phyloP scores from a whole-genome alignment of 2,113 vertebrate genomes.

The Notiomystis cincta region DNA sequence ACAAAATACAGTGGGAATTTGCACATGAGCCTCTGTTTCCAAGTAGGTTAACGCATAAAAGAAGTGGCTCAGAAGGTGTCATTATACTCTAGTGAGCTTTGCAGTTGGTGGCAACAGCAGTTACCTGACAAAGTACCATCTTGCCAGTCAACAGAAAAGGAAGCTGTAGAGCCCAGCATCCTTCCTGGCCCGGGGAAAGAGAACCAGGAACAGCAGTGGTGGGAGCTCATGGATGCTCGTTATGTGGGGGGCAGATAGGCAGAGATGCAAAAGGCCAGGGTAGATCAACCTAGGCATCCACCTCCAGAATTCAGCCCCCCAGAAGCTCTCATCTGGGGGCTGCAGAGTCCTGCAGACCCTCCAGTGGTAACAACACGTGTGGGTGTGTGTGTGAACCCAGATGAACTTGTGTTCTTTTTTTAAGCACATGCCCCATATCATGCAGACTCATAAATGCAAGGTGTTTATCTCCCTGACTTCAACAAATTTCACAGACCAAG shows the following conservation, averaged over 20 bases:
- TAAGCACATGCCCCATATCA: neutral
- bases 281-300: neutral
- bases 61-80: slow-evolving; percentile 46
- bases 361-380: fast-evolving
- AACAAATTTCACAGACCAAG: neutral
- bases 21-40: slow-evolving; percentile 63
- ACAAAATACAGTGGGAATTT: slow-evolving; percentile 55
- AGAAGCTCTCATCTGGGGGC: neutral
- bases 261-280: neutral
- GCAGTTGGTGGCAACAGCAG: slow-evolving; percentile 60
- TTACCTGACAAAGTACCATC: slow-evolving; percentile 60
- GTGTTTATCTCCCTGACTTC: neutral
- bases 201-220: neutral
- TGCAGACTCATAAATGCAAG: neutral
- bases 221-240: neutral
- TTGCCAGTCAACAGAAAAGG: slow-evolving; percentile 54
- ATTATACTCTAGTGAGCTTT: slow-evolving; percentile 31
- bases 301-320: neutral
- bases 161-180: slow-evolving; percentile 34
- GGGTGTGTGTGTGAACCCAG: neutral
- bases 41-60: slow-evolving; percentile 63
- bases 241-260: neutral
- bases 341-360: neutral
- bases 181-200: neutral
- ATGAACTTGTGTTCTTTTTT: neutral